Evolutionary conservation across 2,797 vertebrate genomes (phyloP).

Genomic region (Bradypus variegatus): DNA sequence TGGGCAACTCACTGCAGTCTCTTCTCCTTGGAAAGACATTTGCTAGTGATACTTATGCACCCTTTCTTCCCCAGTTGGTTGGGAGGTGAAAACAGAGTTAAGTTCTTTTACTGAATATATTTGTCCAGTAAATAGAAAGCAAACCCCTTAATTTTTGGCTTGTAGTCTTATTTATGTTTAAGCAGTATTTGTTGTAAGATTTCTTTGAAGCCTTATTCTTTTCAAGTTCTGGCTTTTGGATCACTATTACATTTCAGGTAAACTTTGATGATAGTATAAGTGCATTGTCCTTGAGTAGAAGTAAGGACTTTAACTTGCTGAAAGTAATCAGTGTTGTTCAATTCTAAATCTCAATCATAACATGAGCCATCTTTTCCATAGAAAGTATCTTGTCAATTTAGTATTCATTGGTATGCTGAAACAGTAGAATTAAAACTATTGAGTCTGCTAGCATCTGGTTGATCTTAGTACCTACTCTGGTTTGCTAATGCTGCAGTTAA

Average conservation of each 20-base stretch:
- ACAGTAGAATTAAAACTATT: background rate
- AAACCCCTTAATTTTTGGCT: background rate
- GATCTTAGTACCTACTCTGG: background rate
- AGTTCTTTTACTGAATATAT: background rate
- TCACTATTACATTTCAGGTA: slow-evolving; percentile 21
- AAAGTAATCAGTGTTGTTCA: background rate
- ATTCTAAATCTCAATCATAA: background rate
- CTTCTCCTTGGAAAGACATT: slow-evolving; percentile 9
- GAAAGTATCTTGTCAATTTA: slow-evolving; percentile 30
- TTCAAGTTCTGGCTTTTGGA: background rate
- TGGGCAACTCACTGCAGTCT: background rate
- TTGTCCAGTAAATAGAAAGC: background rate
- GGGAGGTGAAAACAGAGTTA: background rate
- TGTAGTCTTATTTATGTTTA: background rate
- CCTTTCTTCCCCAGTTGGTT: background rate
- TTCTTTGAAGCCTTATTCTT: background rate
- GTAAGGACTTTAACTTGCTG: background rate
- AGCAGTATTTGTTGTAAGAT: slow-evolving; percentile 1
- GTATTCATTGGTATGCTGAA: slow-evolving; percentile 6
- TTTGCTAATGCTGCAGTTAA: too few species aligned
- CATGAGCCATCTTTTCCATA: background rate
- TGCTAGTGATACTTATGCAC: background rate
- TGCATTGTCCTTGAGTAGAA: background rate
- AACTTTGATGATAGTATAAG: slow-evolving; percentile 2
- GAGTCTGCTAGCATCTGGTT: slow-evolving; percentile 5